Percentiles rank a stretch among this genome's conserved stretches.
These are phyloP conservation scores for Grapholita molesta DNA, from an alignment of 1,140 invertebrate species.

Conservation along the genomic window DNA sequence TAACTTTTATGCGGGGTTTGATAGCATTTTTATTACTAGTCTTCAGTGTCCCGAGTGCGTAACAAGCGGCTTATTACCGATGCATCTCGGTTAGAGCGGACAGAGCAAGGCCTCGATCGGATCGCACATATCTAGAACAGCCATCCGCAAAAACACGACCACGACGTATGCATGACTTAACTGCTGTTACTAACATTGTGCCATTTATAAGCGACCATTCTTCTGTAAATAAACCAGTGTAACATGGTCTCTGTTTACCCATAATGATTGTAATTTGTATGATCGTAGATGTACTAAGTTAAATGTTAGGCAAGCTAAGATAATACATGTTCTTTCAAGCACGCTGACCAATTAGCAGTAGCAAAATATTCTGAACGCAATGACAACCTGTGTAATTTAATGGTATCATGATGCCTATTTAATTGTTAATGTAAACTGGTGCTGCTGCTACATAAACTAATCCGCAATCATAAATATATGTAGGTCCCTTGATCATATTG, in stretches of 20 bases:
- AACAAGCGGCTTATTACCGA: conserved; percentile 2
- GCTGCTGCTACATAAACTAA: no score
- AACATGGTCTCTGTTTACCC: background rate
- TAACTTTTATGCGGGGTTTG: background rate
- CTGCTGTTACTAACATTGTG: background rate
- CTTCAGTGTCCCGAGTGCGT: background rate
- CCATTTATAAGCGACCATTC: background rate
- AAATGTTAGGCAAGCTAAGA: background rate
- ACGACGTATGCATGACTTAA: background rate
- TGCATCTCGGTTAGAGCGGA: conserved; percentile 26
- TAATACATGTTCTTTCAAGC: background rate
- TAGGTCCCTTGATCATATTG: no score
- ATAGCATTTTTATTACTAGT: background rate
- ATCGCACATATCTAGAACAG: conserved; percentile 30
- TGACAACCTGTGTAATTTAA: background rate
- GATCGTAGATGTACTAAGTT: background rate
- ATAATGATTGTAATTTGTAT: background rate
- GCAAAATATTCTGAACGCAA: background rate
- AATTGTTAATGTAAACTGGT: background rate
- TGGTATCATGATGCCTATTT: background rate
- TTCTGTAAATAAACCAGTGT: background rate
- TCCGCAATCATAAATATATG: no score
- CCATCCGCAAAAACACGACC: conserved; percentile 30
- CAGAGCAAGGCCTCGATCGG: conserved; percentile 29
- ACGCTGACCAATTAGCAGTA: background rate